Evolutionary conservation across 1,140 invertebrate species (phyloP), one percentile per base, ranked within the genome.

Genomic region (Chelonus insularis): DNA sequence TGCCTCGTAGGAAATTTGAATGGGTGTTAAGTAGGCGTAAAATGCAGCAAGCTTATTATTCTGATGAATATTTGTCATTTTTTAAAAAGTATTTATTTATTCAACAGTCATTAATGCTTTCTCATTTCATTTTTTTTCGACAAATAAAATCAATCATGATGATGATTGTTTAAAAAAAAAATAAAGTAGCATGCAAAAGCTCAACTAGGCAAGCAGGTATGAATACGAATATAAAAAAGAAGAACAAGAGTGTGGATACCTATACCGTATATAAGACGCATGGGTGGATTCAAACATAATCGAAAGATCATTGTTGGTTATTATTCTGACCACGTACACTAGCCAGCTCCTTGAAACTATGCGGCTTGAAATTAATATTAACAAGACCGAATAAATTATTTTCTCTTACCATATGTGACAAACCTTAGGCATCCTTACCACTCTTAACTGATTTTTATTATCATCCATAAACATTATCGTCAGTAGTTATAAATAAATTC

Each of bases 331-430:
- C 64, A 65, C 64, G 64, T 65, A 59, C 29, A 56, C 47, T 41
- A 20, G 34, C 57, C 50, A 62, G 43, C 64, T 65, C 57, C 64
- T 65, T 65, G 60, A 65, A 62, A 60, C 64, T 62, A 47, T n/a
- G 37, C 57, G 55, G 57, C 55, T 55, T 62, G 64, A 65, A 65
- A 65, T 65, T 65, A 65, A 65, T 65, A 65, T 65, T 65, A 65
- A 65, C 60, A 41, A 62, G 60, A 45, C 56, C 52, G 57, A 65
- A 60, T 62, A 56, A 65, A 65, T 65, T 62, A 54, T 37, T 51
- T 48, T 41, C 47, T 54, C 39, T 8, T 45, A 5, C 32, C 11
- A 18, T 9, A 16, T 12, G 32, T 18, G 47, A 50, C 32, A 48
- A 60, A 39, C 51, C 20, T 39, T 36, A 47, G 34, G 4, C 14